phyloP scores from a whole-genome alignment of 2,113 vertebrate genomes.

The Aviceda subcristata region DNA sequence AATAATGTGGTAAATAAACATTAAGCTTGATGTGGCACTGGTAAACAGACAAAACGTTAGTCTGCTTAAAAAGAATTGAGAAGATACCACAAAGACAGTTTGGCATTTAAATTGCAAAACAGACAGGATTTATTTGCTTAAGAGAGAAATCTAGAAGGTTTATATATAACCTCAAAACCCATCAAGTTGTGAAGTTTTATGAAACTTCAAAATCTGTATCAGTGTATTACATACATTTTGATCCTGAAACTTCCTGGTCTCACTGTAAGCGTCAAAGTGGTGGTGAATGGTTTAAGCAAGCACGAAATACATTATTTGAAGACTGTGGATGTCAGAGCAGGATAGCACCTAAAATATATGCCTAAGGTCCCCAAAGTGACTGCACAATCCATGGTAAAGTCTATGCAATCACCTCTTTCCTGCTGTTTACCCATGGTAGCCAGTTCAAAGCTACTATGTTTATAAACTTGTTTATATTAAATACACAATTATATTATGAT shows the following conservation, averaged over 20 bases:
- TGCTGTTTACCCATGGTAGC: background rate
- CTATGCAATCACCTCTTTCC: background rate
- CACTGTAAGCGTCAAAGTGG: background rate
- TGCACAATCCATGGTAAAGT: background rate
- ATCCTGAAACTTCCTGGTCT: background rate
- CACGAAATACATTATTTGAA: background rate
- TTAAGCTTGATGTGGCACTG: background rate
- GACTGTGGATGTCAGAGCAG: background rate
- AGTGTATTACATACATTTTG: accelerated
- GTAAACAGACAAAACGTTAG: background rate
- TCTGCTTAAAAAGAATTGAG: background rate
- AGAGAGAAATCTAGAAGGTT: background rate
- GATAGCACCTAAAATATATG: background rate
- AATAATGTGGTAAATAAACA: background rate
- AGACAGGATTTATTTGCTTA: background rate
- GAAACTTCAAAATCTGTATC: background rate
- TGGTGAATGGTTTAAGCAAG: background rate
- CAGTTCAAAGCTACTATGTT: background rate
- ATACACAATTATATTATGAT: background rate
- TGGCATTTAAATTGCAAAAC: background rate
- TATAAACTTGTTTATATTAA: background rate
- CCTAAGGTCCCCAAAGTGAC: background rate
- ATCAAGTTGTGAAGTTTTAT: background rate
- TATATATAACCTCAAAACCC: background rate
- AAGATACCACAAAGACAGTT: background rate